Evolutionary conservation across 1,140 invertebrate species (phyloP), one percentile per base, ranked within the genome.

Genomic region (Stenopsyche tienmushanensis): DNA sequence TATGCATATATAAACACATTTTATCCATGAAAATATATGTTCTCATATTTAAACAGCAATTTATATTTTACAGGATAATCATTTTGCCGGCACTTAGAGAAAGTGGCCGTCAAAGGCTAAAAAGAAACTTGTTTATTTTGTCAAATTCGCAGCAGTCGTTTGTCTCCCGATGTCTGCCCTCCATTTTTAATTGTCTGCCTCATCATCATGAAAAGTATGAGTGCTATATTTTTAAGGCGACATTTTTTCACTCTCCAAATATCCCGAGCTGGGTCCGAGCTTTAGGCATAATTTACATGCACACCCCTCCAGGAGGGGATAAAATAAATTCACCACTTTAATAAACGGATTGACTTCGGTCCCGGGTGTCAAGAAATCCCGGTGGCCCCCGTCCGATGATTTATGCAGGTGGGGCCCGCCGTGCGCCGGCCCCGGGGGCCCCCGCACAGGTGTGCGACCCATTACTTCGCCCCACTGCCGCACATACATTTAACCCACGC

Each of bases 321-420:
- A 44, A 65, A 69, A 69, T 65, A 69, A 69, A 69, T 69, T 69
- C 54, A 49, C 25, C 67, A 63, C 64, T 65, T 69, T 69, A 69
- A 69, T 69, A 69, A 69, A 69, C 67, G 64, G 67, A 69, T 69
- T 69, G 67, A 69, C 67, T 69, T 58, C 49, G 58, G 63, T 62
- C 63, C 62, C 49, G 52, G 63, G 57, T 44, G 57, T 60, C 57
- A 60, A 60, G 57, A 60, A 60, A 60, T 60, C 57, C 57, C 50
- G 45, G 64, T 25, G 54, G 41, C 39, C 53, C 41, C 24, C 29
- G 57, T 47, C 60, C 29, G 47, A 62, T 69, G 67, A 69, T 69
- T 65, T 65, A 69, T 62, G 58, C 67, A 65, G 66, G 62, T 62
- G 21, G 34, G 15, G 17, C 13, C 23, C 45, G 18, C 7, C 34